Percentiles rank a stretch among this genome's conserved stretches.
phyloP scores from a whole-genome alignment of 92 coral and sea anemone species.

The Micromussa lordhowensis region DNA sequence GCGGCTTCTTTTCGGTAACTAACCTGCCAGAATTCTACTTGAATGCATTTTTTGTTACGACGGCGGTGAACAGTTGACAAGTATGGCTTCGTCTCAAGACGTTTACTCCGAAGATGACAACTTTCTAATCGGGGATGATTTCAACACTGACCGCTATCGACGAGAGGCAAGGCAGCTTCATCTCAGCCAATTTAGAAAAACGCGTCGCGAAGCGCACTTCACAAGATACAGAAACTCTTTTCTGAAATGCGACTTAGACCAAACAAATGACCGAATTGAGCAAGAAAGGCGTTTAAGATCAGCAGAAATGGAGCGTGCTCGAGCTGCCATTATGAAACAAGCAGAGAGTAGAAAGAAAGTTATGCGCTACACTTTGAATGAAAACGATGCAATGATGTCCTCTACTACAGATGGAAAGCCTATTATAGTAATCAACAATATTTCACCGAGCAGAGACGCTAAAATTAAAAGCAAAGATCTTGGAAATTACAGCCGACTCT shows the following conservation, averaged over 20 bases:
- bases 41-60: not conserved
- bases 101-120: slow-evolving; percentile 64
- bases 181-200: slow-evolving; percentile 62
- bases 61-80: not conserved
- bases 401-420: not conserved
- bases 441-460: not conserved
- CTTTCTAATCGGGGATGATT: slow-evolving; percentile 65
- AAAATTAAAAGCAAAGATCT: not conserved
- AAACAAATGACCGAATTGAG: slow-evolving; percentile 54
- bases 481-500: not conserved
- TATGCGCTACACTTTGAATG: not conserved
- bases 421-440: not conserved
- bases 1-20: not conserved
- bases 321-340: slow-evolving; percentile 29
- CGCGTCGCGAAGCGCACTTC: slow-evolving; percentile 75
- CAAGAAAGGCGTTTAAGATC: slow-evolving; percentile 56
- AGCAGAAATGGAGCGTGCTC: slow-evolving; percentile 65
- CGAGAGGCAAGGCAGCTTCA: slow-evolving; percentile 84
- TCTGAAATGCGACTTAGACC: slow-evolving; percentile 61
- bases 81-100: slow-evolving; percentile 29
- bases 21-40: not conserved
- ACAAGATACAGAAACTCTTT: slow-evolving; percentile 74
- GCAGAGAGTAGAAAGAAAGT: slow-evolving; percentile 17
- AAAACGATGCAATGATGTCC: not conserved
- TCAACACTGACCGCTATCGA: slow-evolving; percentile 64